Base-by-base conservation (phyloP, 1,140 invertebrate species). In the Eciton burchellii region DNA sequence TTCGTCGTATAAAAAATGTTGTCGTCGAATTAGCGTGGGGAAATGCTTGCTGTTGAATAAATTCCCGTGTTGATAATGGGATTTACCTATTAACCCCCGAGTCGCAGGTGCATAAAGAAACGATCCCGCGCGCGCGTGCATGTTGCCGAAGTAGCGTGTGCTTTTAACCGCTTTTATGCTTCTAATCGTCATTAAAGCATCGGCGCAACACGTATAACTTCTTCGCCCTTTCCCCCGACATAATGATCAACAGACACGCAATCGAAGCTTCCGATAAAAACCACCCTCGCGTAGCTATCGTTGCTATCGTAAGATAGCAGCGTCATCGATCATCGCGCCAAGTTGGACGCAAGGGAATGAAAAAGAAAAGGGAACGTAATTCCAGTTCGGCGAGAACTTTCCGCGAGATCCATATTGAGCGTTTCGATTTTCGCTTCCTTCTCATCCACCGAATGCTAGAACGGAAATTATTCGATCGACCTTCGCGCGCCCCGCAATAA, bases 241-340 rank as follows among this genome's bases (percentile, higher is more conserved):
- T 35, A 74, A 74, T 62, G 63, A 63, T 63, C 45, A 49, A 62
- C 16, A 49, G 12, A 60, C 12, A n/a, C 19, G 14, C 60, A 26
- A 66, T 77, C 29, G n/a, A 56, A 72, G 19, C 0, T 59, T 74
- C 63, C 26, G 24, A 74, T 52, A 74, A 35, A 49, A 63, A 35
- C 8, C 54, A 35, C 16, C 5, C 35, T 12, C 14, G 14, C 16
- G 14, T 9, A n/a, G 24, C 35, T 35, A 35, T 35, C 35, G 35
- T 35, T 41, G 26, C 49, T 45, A 11, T 60, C 45, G 19, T 19
- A 8, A 9, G 26, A 43, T 12, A 11, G n/a, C 5, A 41, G 35
- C 11, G 41, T 49, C 35, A 29, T 6, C 12, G 16, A 12, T 62
- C 57, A 14, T 57, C 19, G 41, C 24, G 19, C 19, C 26, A 71